Evolutionary conservation across 2,113 vertebrate genomes (phyloP).

Genomic region (Pelusios castaneus): DNA sequence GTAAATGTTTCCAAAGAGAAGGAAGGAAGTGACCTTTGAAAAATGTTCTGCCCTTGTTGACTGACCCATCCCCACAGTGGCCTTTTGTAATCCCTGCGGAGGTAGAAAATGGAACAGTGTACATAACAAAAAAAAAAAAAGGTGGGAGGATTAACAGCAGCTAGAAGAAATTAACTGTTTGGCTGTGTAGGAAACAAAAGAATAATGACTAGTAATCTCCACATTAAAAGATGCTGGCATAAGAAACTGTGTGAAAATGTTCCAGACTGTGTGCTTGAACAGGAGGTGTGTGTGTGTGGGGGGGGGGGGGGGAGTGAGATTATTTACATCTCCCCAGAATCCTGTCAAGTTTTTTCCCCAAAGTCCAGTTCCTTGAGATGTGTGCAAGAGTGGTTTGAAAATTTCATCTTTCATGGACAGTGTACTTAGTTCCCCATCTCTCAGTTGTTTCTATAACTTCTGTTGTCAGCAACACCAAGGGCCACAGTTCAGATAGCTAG

Average conservation of each 20-base stretch:
- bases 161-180: constrained; percentile 4
- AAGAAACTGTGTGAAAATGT: background rate
- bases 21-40: background rate
- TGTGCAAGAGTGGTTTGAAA: background rate
- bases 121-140: background rate
- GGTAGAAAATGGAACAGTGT: constrained; percentile 6
- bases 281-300: no score
- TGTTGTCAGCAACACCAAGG: background rate
- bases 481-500: background rate
- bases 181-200: background rate
- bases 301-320: no score
- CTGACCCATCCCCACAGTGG: background rate
- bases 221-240: constrained; percentile 18
- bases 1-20: background rate
- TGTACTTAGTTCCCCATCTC: background rate
- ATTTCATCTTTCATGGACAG: background rate
- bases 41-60: background rate
- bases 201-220: constrained; percentile 15
- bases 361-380: background rate
- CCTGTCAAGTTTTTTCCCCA: background rate
- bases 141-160: background rate
- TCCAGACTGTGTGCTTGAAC: background rate
- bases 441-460: background rate
- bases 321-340: background rate
- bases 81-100: background rate